Evolutionary conservation across 1,140 invertebrate genomes (phyloP).

Genomic region (Teleogryllus occipitalis): DNA sequence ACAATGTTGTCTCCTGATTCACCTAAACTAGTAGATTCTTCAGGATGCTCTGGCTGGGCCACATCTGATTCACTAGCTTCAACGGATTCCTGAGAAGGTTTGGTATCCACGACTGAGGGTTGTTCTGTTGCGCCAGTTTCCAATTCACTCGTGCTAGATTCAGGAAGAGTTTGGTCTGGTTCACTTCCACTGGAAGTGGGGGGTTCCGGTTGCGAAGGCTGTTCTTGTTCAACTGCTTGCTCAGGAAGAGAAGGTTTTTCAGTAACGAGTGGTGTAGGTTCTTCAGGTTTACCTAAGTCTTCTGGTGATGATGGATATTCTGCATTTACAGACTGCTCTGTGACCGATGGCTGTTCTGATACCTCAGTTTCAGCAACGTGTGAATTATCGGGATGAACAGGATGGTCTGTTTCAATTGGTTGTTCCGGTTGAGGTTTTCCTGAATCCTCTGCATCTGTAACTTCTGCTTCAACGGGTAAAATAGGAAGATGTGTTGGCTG

Average conservation of each 20-base stretch:
- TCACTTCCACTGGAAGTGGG: neutral
- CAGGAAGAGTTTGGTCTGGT: neutral
- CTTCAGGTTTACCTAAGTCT: too few species aligned
- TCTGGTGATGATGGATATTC: too few species aligned
- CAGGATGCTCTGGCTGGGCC: slow-evolving; percentile 10
- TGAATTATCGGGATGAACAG: neutral
- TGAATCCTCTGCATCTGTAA: neutral
- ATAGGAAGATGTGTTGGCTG: neutral
- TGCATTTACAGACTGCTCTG: too few species aligned
- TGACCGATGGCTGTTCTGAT: too few species aligned
- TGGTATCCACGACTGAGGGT: neutral
- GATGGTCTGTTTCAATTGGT: neutral
- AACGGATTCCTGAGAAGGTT: slow-evolving; percentile 13
- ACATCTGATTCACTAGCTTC: slow-evolving; percentile 17
- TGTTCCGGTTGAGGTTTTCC: neutral
- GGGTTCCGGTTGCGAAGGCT: neutral
- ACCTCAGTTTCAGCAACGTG: neutral
- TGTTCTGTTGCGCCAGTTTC: neutral
- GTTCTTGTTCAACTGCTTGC: slow-evolving; percentile 23
- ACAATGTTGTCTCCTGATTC: neutral
- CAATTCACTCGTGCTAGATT: neutral
- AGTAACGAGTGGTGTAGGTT: neutral
- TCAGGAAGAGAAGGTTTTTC: slow-evolving; percentile 18
- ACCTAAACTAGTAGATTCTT: slow-evolving; percentile 3
- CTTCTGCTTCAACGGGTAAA: neutral